Percentiles rank a stretch among this genome's conserved stretches.
phyloP scores from a whole-genome alignment of 2,113 vertebrate species.

The Mus pahari region DNA sequence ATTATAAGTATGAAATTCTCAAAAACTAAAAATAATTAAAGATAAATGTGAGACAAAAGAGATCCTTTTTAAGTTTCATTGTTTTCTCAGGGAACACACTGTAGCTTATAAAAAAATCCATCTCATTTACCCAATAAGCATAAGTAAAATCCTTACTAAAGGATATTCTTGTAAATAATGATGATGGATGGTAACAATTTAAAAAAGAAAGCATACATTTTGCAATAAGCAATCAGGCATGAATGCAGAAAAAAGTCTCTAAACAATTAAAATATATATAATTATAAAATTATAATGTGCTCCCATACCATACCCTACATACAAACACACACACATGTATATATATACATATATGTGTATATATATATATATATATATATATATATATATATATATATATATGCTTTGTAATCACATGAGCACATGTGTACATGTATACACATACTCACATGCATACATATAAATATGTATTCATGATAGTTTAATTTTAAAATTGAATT shows the following conservation, averaged over 20 bases:
- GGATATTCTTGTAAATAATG: neutral
- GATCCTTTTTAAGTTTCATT: neutral
- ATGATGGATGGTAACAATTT: neutral
- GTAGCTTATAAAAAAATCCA: neutral
- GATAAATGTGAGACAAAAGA: neutral
- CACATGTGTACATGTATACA: neutral
- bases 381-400: too few species aligned
- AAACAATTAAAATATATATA: neutral
- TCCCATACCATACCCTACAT: neutral
- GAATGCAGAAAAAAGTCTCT: neutral
- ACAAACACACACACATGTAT: neutral
- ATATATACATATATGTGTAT: neutral
- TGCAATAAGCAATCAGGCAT: neutral
- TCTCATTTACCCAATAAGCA: neutral
- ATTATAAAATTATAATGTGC: neutral
- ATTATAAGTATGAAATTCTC: neutral
- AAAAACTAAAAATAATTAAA: neutral
- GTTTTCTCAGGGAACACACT: neutral
- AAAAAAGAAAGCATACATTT: neutral
- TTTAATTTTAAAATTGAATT: neutral
- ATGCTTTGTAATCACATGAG: too few species aligned
- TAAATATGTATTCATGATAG: neutral
- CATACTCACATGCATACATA: neutral
- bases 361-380: too few species aligned
- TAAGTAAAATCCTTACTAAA: neutral